Base-by-base conservation (phyloP, 1,140 invertebrate genomes). In the Brachystomella parvula region DNA sequence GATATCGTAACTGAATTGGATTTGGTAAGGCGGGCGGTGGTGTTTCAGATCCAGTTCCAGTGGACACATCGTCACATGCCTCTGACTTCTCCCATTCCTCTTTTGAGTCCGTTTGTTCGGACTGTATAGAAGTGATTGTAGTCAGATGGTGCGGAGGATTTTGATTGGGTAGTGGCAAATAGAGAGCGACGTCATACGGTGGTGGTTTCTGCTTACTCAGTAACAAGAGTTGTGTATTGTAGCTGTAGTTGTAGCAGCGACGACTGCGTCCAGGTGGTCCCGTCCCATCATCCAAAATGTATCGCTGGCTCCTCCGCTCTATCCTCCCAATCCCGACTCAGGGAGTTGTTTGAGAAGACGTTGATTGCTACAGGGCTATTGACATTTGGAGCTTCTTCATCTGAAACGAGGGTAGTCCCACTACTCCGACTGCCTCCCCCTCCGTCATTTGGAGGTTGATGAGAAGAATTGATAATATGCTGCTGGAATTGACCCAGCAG, bases 161-260 rank as follows among this genome's bases (percentile, higher is more conserved):
- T 26, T 63, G 49, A 44, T 44, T 63, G 3, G 67, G 67, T n/a
- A 67, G 26, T 31, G 70, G 71, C 17, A 72, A 39, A 33, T 72
- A 69, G 3, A 72, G 58, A 26, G 71, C 71, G 33, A 72, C 66
- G 44, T 72, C 64, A 61, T 72, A 72, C 9, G 71, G 67, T 2
- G 71, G 71, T 3, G 71, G 71, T 26, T 65, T 61, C 31, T 59
- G 53, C 19, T 39, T 24, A 6, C n/a, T 15, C 28, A 2, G 12
- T 17, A 32, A 29, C 24, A 32, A 3, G 21, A 24, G 21, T 56
- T 62, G n/a, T 28, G 32, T 26, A 33, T 30, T 6, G 33, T 28
- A 15, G 39, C 3, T 30, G 21, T 61, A 35, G 30, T 31, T 44
- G 21, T 35, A 26, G 26, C 47, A 44, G 3, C 49, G 15, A 49